These are phyloP conservation scores for Timema podura DNA, from an alignment of 2,888 invertebrate species.

Conservation along the genomic window DNA sequence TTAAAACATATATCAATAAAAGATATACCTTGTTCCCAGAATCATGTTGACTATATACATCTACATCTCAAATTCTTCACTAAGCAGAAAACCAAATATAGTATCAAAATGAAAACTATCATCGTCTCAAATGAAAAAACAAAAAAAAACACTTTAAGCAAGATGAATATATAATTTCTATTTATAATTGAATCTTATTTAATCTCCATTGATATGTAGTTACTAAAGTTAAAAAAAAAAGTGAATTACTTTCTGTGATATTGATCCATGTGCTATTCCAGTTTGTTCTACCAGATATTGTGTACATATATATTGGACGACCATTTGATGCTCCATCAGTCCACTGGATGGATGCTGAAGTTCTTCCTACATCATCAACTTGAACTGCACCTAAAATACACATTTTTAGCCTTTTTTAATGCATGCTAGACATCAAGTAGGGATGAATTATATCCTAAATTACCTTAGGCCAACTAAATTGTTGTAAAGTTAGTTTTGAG, in stretches of 20 bases:
- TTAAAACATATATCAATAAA: no score
- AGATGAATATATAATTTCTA: not conserved
- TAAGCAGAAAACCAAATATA: not conserved
- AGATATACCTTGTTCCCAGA: no score
- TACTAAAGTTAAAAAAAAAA: slow-evolving; percentile 6
- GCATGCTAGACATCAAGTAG: no score
- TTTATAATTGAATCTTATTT: not conserved
- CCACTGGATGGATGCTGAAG: slow-evolving; percentile 77
- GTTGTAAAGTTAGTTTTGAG: no score
- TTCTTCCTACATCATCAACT: slow-evolving; percentile 69
- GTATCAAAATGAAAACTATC: not conserved
- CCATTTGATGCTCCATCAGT: slow-evolving; percentile 88
- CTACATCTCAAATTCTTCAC: no score
- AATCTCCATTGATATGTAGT: not conserved
- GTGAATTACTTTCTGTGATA: slow-evolving; percentile 53
- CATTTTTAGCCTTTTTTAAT: no score
- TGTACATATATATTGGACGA: slow-evolving; percentile 69
- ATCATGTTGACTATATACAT: no score
- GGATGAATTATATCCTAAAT: no score
- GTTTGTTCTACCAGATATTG: slow-evolving; percentile 77
- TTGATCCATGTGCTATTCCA: slow-evolving; percentile 80
- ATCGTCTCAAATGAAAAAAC: not conserved
- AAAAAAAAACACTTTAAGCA: not conserved
- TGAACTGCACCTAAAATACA: slow-evolving; percentile 62
- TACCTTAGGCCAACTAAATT: no score